Evolutionary conservation across 1,140 invertebrate species (phyloP).

Genomic region (Leucophenga varia): DNA sequence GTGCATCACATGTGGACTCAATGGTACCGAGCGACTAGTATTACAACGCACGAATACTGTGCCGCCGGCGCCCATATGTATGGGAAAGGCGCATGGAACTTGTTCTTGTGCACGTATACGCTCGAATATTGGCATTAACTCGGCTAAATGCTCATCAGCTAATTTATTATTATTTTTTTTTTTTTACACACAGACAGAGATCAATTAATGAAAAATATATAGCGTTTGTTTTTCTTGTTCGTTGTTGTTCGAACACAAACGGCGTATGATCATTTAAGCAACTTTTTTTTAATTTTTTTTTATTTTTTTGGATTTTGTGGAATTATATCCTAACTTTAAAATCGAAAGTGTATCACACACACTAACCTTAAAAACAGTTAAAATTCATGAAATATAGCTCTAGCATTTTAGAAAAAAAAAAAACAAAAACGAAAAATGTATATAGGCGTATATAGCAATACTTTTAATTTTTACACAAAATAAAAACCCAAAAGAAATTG

Average conservation of each 20-base stretch:
- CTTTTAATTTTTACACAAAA: too few species aligned
- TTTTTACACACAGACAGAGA: not conserved
- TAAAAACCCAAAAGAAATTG: slow-evolving; percentile 7
- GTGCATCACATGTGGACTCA: slow-evolving; percentile 56
- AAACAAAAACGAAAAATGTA: too few species aligned
- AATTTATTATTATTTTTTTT: slow-evolving; percentile 42
- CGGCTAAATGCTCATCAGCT: slow-evolving; percentile 90
- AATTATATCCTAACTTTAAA: too few species aligned
- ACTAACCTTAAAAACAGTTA: slow-evolving; percentile 17
- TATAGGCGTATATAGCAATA: too few species aligned
- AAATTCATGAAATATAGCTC: too few species aligned
- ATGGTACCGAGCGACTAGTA: slow-evolving; percentile 52
- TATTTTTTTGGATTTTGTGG: slow-evolving; percentile 1
- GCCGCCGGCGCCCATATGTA: slow-evolving; percentile 70
- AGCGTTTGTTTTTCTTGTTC: slow-evolving; percentile 25
- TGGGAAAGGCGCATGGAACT: slow-evolving; percentile 82
- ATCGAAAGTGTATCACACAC: too few species aligned
- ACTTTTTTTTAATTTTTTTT: slow-evolving; percentile 3
- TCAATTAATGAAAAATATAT: not conserved
- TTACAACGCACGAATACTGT: slow-evolving; percentile 56
- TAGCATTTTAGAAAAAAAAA: too few species aligned
- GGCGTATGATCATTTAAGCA: slow-evolving; percentile 49
- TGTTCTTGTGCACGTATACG: slow-evolving; percentile 84
- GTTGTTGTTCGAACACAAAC: slow-evolving; percentile 28
- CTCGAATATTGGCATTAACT: slow-evolving; percentile 92